Base-by-base conservation (phyloP, 2,797 vertebrate species). In the Holocentrus rufus region DNA sequence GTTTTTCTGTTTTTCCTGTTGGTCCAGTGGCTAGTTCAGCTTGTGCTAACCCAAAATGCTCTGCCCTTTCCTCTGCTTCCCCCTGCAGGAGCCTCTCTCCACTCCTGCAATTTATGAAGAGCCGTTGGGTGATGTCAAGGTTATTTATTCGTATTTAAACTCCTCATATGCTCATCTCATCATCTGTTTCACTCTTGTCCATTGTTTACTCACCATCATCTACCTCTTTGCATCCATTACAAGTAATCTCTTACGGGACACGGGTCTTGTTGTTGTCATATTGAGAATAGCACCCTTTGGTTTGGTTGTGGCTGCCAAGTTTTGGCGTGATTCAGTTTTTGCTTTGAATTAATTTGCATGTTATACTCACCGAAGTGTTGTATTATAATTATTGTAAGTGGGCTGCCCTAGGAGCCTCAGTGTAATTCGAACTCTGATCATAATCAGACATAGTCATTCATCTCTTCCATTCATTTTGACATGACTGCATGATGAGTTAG, bases 81-180 rank as follows among this genome's bases (percentile, higher is more conserved):
- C 86, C 76, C 85, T 90, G 78, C 91, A 95, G 94, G 94, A 95
- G 87, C 92, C 94, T 8, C 90, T 93, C 77, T 91, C 92, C 55
- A 89, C 93, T 88, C 92, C 92, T 69, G 92, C 92, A 85, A 92
- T 93, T 87, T 90, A 91, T 69, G 93, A 94, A 79, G 93, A 94
- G 79, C 91, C 91, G 9, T 83, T 93, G 84, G 90, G 89, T 76
- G 93, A 95, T 82, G 90, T 91, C 72, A 94, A 95, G 94, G 94
- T 95, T 93, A 89, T 88, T 92, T 25, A 77, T 82, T 90, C 76
- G 55, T 44, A 69, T 83, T 89, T 82, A 42, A 85, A 73, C 3
- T 27, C 63, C 49, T 60, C 56, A 23, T 31, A 53, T 53, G 1
- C 56, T 67, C 53, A 34, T 17, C 53, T 55, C 62, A 63, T 73